These are phyloP conservation scores for Eugnorisma glareosa DNA, from an alignment of 2,888 invertebrate genomes.

Conservation along the genomic window DNA sequence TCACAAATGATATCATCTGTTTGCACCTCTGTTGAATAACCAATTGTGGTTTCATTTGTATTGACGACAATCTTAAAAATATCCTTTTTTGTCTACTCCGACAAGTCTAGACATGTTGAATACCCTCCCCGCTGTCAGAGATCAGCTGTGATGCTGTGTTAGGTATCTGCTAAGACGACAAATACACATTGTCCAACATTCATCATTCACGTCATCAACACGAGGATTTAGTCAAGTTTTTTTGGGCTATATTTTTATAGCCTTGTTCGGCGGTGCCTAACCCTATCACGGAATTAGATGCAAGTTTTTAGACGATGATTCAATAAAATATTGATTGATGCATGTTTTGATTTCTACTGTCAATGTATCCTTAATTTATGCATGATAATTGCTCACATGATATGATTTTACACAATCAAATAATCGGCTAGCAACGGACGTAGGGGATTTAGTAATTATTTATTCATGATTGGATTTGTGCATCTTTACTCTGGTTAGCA, in stretches of 20 bases:
- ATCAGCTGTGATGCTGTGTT: slow-evolving; percentile 78
- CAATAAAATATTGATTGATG: slow-evolving; percentile 74
- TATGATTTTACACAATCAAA: slow-evolving; percentile 67
- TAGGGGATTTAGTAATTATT: slow-evolving; percentile 35
- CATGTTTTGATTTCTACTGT: slow-evolving; percentile 70
- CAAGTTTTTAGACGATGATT: slow-evolving; percentile 80
- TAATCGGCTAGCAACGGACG: slow-evolving; percentile 59
- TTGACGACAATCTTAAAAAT: slow-evolving; percentile 70
- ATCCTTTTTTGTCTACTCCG: slow-evolving; percentile 70
- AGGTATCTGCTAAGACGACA: slow-evolving; percentile 81
- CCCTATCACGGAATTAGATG: slow-evolving; percentile 76
- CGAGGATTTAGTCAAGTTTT: slow-evolving; percentile 78
- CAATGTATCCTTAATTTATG: slow-evolving; percentile 71
- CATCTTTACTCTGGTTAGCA: slow-evolving; percentile 25
- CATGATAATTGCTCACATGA: slow-evolving; percentile 68
- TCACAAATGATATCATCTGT: slow-evolving; percentile 80
- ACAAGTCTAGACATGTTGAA: slow-evolving; percentile 80
- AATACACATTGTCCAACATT: slow-evolving; percentile 83
- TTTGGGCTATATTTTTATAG: slow-evolving; percentile 79
- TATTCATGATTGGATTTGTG: slow-evolving; percentile 12
- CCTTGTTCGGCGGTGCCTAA: slow-evolving; percentile 77
- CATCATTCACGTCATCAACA: slow-evolving; percentile 85
- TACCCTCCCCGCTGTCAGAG: slow-evolving; percentile 76
- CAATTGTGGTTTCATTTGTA: slow-evolving; percentile 60
- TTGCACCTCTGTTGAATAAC: slow-evolving; percentile 68